phyloP scores from a whole-genome alignment of 1,140 invertebrate species.

The Euura lappo region DNA sequence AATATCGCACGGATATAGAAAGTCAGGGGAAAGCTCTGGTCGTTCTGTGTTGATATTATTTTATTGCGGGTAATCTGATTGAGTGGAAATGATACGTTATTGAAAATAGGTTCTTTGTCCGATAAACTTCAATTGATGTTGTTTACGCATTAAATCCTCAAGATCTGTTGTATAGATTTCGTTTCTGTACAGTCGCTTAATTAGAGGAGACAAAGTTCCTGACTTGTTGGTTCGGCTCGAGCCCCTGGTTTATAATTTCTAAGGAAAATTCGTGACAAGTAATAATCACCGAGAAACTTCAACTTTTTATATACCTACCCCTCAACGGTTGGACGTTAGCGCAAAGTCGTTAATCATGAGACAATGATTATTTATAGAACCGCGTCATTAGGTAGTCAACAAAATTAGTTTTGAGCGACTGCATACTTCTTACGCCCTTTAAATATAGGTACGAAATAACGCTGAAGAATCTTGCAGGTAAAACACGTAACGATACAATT shows the following conservation, averaged over 20 bases:
- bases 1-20: background rate
- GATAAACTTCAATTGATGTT: background rate
- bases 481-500: no score
- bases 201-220: background rate
- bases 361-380: conserved; percentile 2
- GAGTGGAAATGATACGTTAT: background rate
- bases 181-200: background rate
- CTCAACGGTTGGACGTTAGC: background rate
- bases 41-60: background rate
- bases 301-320: background rate
- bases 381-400: background rate
- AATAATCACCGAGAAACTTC: background rate
- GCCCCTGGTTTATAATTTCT: background rate
- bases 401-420: background rate
- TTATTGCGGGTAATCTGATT: background rate
- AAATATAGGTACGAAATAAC: no score
- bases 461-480: no score
- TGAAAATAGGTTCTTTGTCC: no score
- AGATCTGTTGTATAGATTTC: background rate
- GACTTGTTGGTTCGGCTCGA: no score
- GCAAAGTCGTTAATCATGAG: background rate
- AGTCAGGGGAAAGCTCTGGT: background rate
- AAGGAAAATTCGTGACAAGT: background rate
- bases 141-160: background rate
- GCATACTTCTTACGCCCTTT: no score